A percentile compares a stretch with the other conserved stretches of the same genome.
Evolutionary conservation across 2,888 invertebrate species (phyloP).

Genomic region (Thecocarcelia acutangulata): DNA sequence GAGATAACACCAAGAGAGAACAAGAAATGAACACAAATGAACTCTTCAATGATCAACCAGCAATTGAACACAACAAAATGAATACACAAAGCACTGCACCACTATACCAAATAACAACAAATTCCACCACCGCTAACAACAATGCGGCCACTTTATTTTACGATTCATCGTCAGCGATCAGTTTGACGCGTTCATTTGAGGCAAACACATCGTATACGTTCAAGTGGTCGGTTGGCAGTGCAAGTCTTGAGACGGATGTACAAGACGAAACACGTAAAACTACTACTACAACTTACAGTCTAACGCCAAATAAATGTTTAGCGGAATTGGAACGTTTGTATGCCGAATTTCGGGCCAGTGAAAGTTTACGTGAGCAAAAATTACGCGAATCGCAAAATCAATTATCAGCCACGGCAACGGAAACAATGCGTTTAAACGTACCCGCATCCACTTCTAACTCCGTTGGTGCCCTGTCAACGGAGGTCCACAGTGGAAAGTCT

Average conservation of each 20-base stretch:
- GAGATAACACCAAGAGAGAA: conserved; percentile 19
- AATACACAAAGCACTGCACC: conserved; percentile 9
- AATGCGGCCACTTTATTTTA: conserved; percentile 53
- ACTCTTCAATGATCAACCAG: conserved; percentile 35
- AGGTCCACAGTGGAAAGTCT: conserved; percentile 66
- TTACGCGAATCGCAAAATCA: conserved; percentile 48
- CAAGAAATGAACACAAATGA: conserved; percentile 51
- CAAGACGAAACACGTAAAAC: conserved; percentile 58
- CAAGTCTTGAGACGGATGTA: conserved; percentile 67
- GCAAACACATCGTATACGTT: conserved; percentile 70
- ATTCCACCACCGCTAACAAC: conserved; percentile 18
- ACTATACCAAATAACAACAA: conserved; percentile 19
- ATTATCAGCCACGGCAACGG: conserved; percentile 22
- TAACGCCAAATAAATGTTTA: conserved; percentile 79
- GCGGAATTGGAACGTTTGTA: conserved; percentile 79
- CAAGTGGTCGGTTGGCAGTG: conserved; percentile 21
- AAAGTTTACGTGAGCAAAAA: conserved; percentile 75
- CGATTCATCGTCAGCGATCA: conserved; percentile 73
- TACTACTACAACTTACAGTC: conserved; percentile 65
- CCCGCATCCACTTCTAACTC: conserved; percentile 71
- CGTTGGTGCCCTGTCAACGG: conserved; percentile 56
- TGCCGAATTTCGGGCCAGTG: conserved; percentile 79
- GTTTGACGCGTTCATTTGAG: conserved; percentile 78
- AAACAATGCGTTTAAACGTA: conserved; percentile 80
- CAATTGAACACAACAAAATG: conserved; percentile 34